phyloP scores from a whole-genome alignment of 2,888 invertebrate genomes.

The Zelleria hepariella region DNA sequence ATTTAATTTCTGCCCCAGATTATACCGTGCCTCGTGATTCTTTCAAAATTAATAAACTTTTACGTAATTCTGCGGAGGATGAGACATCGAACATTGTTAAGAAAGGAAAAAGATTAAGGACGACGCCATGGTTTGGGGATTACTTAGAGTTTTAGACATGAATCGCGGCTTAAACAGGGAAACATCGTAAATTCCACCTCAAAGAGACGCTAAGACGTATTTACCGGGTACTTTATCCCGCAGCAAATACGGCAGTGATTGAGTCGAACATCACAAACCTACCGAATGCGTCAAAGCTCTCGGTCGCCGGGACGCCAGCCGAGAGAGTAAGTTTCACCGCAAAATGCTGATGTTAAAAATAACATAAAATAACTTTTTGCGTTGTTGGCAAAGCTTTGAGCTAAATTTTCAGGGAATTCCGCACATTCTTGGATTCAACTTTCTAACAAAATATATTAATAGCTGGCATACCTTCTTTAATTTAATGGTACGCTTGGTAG shows the following conservation, averaged over 20 bases:
- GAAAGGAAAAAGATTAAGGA: neutral
- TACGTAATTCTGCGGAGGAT: neutral
- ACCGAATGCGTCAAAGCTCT: constrained; percentile 5
- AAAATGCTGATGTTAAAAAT: constrained; percentile 34
- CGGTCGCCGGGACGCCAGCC: neutral
- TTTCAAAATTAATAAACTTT: constrained; percentile 2
- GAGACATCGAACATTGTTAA: neutral
- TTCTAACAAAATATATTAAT: neutral
- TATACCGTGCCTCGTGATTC: neutral
- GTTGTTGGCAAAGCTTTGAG: neutral
- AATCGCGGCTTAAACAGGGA: neutral
- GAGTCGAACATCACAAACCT: constrained; percentile 2
- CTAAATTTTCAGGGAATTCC: neutral
- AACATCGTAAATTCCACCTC: constrained; percentile 1
- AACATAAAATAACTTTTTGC: constrained; percentile 32
- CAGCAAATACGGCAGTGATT: neutral
- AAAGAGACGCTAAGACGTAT: constrained; percentile 5
- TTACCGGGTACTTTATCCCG: neutral
- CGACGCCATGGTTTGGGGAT: neutral
- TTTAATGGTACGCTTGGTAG: neutral
- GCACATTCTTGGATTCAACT: neutral
- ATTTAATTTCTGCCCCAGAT: constrained; percentile 7
- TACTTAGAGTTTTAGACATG: neutral
- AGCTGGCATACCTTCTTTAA: neutral
- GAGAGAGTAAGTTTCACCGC: constrained; percentile 22